Evolutionary conservation across 2,888 invertebrate genomes (phyloP).

Genomic region (Tachina grossa): DNA sequence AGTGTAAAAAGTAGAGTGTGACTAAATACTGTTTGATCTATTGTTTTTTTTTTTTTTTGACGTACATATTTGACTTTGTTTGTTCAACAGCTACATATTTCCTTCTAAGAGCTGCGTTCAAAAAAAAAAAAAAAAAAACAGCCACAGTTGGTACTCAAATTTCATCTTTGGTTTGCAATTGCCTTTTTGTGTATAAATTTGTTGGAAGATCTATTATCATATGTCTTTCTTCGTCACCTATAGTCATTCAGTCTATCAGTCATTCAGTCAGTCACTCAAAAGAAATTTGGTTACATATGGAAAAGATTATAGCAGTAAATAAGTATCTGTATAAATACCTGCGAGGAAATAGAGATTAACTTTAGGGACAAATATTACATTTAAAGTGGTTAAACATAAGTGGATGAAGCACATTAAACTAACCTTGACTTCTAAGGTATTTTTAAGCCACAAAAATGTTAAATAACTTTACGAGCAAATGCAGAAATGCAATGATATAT

Average conservation of each 20-base stretch:
- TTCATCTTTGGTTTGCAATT: neutral
- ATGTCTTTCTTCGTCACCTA: neutral
- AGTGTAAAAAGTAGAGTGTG: conserved; percentile 36
- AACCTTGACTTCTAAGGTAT: conserved; percentile 19
- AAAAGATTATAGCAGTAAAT: conserved; percentile 18
- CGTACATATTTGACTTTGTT: conserved; percentile 48
- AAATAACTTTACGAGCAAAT: neutral
- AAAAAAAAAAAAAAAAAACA: neutral
- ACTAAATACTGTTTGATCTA: conserved; percentile 40
- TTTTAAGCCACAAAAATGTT: neutral
- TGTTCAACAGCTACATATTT: neutral
- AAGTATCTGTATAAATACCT: neutral
- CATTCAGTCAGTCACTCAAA: neutral
- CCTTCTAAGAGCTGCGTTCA: neutral
- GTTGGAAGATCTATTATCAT: conserved; percentile 8
- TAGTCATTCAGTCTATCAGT: neutral
- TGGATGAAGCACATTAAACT: neutral
- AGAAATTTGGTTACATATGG: conserved; percentile 45
- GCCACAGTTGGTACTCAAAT: conserved; percentile 18
- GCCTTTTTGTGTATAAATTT: conserved; percentile 26
- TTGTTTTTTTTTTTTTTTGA: conserved; percentile 28
- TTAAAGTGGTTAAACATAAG: conserved; percentile 37
- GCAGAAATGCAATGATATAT: neutral
- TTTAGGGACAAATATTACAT: conserved; percentile 4
- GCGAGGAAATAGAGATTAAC: conserved; percentile 16